phyloP scores from a whole-genome alignment of 2,797 vertebrate genomes.

The Ibycter americanus region DNA sequence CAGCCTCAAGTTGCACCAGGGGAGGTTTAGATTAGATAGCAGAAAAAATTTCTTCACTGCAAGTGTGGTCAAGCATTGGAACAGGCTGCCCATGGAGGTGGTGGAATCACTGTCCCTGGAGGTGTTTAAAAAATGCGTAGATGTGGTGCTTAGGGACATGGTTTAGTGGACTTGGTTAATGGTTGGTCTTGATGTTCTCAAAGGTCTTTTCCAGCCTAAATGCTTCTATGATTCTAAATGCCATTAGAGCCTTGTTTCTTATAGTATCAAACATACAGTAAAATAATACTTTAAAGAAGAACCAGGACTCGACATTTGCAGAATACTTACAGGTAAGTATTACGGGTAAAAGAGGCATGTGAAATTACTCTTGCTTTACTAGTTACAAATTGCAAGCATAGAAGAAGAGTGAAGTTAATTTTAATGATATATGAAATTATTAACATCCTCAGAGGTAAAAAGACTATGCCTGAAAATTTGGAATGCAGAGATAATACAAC shows the following conservation, averaged over 20 bases:
- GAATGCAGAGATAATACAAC: neutral
- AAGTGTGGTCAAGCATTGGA: too few species aligned
- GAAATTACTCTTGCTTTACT: neutral
- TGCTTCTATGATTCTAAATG: too few species aligned
- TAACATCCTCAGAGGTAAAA: neutral
- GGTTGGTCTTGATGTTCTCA: too few species aligned
- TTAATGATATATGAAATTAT: neutral
- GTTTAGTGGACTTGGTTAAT: too few species aligned
- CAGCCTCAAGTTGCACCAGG: too few species aligned
- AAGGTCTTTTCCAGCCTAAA: too few species aligned
- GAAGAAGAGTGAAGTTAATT: neutral
- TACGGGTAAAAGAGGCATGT: neutral
- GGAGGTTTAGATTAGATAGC: too few species aligned
- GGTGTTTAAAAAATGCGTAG: too few species aligned
- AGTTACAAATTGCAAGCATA: neutral
- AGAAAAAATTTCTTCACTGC: too few species aligned
- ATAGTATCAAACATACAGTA: neutral
- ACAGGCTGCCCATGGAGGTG: too few species aligned
- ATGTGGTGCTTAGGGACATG: too few species aligned
- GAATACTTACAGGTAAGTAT: neutral
- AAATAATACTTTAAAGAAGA: neutral
- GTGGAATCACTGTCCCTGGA: too few species aligned
- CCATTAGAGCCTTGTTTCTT: neutral
- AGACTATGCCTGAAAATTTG: neutral
- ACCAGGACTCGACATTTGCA: neutral